Base-by-base conservation (phyloP, 2,888 invertebrate species). In the Harpalus rufipes region DNA sequence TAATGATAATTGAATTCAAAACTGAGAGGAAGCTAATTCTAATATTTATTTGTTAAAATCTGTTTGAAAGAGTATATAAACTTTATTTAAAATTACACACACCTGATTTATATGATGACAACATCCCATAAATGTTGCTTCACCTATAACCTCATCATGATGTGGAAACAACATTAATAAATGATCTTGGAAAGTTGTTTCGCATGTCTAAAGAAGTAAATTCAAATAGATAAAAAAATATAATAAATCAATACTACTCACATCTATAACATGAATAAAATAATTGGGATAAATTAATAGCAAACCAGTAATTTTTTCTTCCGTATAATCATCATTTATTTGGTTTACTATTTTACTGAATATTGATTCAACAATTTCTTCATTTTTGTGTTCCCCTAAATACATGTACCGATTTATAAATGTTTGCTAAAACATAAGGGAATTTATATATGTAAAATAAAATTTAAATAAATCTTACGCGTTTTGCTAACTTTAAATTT, bases 41-140 rank as follows among this genome's bases (percentile, higher is more conserved):
- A n/a, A n/a, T n/a, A n/a, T n/a, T n/a, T n/a, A n/a, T n/a, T n/a
- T n/a, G n/a, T n/a, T n/a, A n/a, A n/a, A n/a, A n/a, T n/a, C n/a
- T n/a, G n/a, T n/a, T n/a, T n/a, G n/a, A n/a, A n/a, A n/a, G n/a
- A n/a, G n/a, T n/a, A n/a, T n/a, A n/a, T n/a, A n/a, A n/a, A n/a
- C n/a, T 10, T 10, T 63, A 63, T 63, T 21, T 21, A 21, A 25
- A 63, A 59, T 8, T 8, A 16, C 18, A 8, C 14, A 59, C 2
- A 92, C 92, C 88, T 89, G 91, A 86, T 90, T 89, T 84, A 92
- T 90, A 76, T 92, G 92, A 89, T 93, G 92, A 86, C 92, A 92
- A 5, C 90, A 89, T 88, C 91, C 91, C 21, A 92, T 87, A 84
- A 91, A 76, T 88, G 92, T 92, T 85, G 92, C 86, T 63, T 90